phyloP scores from a whole-genome alignment of 2,113 vertebrate genomes.

The Apteryx mantelli region DNA sequence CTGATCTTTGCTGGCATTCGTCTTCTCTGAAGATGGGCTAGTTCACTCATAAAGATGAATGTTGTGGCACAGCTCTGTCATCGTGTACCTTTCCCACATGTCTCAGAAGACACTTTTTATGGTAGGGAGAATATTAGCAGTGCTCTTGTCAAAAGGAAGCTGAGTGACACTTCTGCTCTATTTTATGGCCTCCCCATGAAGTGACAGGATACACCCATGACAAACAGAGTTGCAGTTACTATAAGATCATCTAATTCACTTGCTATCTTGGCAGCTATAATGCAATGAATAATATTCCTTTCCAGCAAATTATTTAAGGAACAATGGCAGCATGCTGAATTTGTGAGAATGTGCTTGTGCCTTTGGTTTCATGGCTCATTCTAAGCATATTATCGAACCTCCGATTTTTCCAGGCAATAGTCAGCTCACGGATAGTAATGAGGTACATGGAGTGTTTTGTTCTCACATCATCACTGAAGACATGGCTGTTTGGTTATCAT shows the following conservation, averaged over 20 bases:
- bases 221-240: conserved; percentile 42
- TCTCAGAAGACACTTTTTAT: conserved; percentile 52
- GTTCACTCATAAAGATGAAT: conserved; percentile 73
- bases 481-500: background rate
- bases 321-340: conserved; percentile 39
- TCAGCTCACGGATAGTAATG: conserved; percentile 5
- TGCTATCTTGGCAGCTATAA: conserved; percentile 38
- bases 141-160: conserved; percentile 6
- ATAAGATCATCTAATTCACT: conserved; percentile 49
- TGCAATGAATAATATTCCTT: conserved; percentile 29
- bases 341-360: conserved; percentile 14
- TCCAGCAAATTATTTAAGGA: conserved; percentile 56
- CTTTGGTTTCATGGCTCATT: conserved; percentile 30
- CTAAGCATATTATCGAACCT: conserved; percentile 25
- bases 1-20: conserved; percentile 59
- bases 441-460: conserved; percentile 15
- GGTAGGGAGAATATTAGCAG: conserved; percentile 34
- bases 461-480: background rate
- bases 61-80: conserved; percentile 25
- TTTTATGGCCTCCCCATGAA: conserved; percentile 45
- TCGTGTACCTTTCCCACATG: background rate
- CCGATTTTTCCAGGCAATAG: background rate
- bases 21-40: conserved; percentile 39
- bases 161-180: conserved; percentile 2
- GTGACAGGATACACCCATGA: conserved; percentile 47